phyloP scores from a whole-genome alignment of 2,888 invertebrate species.

The Liodrosophila aerea region DNA sequence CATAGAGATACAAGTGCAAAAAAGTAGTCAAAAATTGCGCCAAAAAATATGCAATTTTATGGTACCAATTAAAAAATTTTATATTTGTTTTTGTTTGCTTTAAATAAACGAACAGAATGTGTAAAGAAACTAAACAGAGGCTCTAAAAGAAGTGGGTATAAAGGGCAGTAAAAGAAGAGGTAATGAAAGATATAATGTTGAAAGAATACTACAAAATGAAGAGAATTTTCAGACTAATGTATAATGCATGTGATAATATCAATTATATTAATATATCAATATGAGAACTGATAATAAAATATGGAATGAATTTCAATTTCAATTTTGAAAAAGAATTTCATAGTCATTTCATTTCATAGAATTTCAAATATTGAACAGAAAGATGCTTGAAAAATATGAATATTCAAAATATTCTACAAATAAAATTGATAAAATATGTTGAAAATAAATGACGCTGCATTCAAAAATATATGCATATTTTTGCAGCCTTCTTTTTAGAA shows the following conservation, averaged over 20 bases:
- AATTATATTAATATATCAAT: too few species aligned
- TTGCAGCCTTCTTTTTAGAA: constrained; percentile 27
- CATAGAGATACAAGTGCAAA: constrained; percentile 74
- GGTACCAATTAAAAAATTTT: constrained; percentile 67
- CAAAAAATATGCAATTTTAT: constrained; percentile 80
- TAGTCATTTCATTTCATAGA: too few species aligned
- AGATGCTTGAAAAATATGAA: too few species aligned
- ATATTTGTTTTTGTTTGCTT: constrained; percentile 31
- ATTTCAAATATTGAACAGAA: too few species aligned
- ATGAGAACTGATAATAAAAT: too few species aligned
- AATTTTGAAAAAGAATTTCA: too few species aligned
- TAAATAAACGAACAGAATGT: too few species aligned
- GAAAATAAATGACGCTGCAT: constrained; percentile 27
- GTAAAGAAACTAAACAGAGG: background rate
- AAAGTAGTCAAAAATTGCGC: constrained; percentile 80
- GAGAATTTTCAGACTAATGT: too few species aligned
- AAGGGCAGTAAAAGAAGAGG: background rate
- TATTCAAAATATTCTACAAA: background rate
- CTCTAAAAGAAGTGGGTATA: too few species aligned
- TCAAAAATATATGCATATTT: constrained; percentile 39
- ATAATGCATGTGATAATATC: background rate
- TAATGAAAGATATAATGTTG: background rate
- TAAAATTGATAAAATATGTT: background rate
- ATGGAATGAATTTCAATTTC: too few species aligned
- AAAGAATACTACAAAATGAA: too few species aligned